Conservation (phyloP, 2,113 vertebrate species). For the Platysternon megacephalum region DNA sequence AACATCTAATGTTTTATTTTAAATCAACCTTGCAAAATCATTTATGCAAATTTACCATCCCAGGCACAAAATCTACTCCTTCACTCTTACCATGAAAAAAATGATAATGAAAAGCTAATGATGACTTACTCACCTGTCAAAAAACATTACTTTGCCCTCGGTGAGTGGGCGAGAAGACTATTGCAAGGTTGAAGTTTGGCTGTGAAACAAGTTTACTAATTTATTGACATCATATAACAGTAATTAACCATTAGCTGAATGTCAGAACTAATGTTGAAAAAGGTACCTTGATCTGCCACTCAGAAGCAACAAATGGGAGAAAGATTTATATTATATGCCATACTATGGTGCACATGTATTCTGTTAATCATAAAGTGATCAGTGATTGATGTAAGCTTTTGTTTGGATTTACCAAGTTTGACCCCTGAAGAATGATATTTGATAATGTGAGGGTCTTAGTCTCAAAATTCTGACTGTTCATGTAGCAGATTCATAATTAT, state of each 20-base stretch:
- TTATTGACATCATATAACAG: background rate
- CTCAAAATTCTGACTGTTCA: background rate
- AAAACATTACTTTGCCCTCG: conserved; percentile 9
- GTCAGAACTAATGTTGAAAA: background rate
- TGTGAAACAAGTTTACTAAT: background rate
- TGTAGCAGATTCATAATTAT: background rate
- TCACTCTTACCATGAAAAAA: background rate
- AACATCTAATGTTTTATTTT: background rate
- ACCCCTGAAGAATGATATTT: background rate
- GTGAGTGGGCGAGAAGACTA: background rate
- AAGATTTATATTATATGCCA: background rate
- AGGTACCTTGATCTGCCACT: background rate
- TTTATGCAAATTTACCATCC: background rate
- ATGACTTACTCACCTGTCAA: background rate
- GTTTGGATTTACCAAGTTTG: background rate
- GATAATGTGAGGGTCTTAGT: background rate
- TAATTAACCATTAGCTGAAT: background rate
- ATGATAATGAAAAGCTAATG: background rate
- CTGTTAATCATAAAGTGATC: background rate
- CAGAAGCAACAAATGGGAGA: background rate
- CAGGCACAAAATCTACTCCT: background rate
- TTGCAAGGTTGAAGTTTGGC: background rate
- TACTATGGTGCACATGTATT: background rate
- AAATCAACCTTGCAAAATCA: background rate
- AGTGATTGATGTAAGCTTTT: background rate